Base-by-base conservation (phyloP, 2,797 vertebrate species). In the Perodicticus potto region DNA sequence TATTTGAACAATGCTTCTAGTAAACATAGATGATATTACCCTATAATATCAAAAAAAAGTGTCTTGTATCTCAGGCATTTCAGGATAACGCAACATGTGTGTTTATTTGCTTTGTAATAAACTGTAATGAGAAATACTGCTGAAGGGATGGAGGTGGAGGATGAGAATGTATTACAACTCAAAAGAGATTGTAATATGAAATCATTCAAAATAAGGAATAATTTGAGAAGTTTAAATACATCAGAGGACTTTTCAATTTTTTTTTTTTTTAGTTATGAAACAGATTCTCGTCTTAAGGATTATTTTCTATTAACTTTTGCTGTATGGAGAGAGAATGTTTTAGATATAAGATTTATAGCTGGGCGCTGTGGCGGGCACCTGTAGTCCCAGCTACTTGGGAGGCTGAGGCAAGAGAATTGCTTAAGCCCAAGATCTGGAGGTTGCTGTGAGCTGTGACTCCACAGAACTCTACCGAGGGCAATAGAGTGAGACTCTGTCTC, bases 51-150 rank as follows among this genome's bases (percentile, higher is more conserved):
- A 85, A 77, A 96, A 88, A 88, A 90, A 34, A 83, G 14, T 73
- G 16, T 86, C n/a, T 73, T 89, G 91, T 80, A 63, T 93, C 59
- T 82, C 25, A 82, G 40, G 37, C 27, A 86, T 92, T 89, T 92
- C 74, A 72, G 45, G 9, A 86, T 55, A 90, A 87, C 3, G 13
- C 27, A 57, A 29, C 23, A 74, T 65, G 7, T 84, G 19, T 78
- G 12, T 93, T 90, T 95, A 90, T 81, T 95, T 96, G 45, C 5
- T 78, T 96, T 96, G 27, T 78, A 95, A 49, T 95, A 83, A 40
- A 13, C 2, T 73, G 1, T 76, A 82, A 85, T 94, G 55, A 92
- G 29, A 95, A 92, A 49, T 85, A 87, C 49, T 69, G 19, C n/a
- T 82, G 13, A 94, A 69, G 19, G 29, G 29, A 81, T 84, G 13